phyloP scores from a whole-genome alignment of 2,888 invertebrate species.

The Ophonus ardosiacus region DNA sequence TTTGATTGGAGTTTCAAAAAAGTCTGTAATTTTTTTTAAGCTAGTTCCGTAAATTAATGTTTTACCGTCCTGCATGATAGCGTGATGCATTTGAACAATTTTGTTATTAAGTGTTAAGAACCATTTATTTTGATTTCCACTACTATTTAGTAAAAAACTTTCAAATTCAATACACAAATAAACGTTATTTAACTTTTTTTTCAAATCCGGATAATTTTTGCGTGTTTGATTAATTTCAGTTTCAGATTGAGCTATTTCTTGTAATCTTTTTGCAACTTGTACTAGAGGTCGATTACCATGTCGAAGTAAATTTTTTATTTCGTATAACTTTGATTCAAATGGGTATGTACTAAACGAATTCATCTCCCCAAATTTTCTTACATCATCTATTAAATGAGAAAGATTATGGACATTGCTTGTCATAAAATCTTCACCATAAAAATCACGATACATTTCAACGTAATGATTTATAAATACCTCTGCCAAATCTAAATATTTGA shows the following conservation, averaged over 20 bases:
- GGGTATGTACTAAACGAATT: constrained; percentile 71
- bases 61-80: constrained; percentile 58
- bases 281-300: constrained; percentile 65
- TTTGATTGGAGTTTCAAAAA: constrained; percentile 65
- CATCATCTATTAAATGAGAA: constrained; percentile 71
- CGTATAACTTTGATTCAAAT: constrained; percentile 71
- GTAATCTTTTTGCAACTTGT: constrained; percentile 64
- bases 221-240: constrained; percentile 42
- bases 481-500: constrained; percentile 65
- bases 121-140: constrained; percentile 65
- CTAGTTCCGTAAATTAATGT: constrained; percentile 58
- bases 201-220: not conserved
- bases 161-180: not conserved
- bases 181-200: not conserved
- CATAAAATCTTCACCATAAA: constrained; percentile 68
- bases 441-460: constrained; percentile 65
- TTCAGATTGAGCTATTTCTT: constrained; percentile 41
- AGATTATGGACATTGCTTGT: constrained; percentile 71
- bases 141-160: constrained; percentile 37
- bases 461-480: constrained; percentile 65
- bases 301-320: constrained; percentile 67
- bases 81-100: constrained; percentile 65
- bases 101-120: constrained; percentile 66
- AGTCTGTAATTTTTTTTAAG: constrained; percentile 53
- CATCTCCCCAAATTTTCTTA: constrained; percentile 69